Conservation (phyloP, 2,888 invertebrate species). For the Stramonita haemastoma region DNA sequence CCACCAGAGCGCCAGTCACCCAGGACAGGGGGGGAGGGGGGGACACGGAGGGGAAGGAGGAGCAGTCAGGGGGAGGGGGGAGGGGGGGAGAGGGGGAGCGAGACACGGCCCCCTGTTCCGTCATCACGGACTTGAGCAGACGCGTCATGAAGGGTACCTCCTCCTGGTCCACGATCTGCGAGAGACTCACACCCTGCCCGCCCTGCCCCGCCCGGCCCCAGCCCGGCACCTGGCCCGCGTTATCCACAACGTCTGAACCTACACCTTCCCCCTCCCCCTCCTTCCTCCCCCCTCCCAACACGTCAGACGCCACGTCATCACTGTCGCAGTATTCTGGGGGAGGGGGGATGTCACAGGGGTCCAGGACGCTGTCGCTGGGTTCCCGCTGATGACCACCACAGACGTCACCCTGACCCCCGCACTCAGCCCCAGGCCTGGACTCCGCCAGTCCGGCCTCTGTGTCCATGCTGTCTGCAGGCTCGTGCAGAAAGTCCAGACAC, state of each 20-base stretch:
- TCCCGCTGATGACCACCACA: neutral
- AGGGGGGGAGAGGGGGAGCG: neutral
- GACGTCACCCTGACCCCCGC: neutral
- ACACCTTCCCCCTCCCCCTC: neutral
- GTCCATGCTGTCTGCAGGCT: neutral
- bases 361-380: neutral
- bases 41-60: neutral
- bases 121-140: neutral
- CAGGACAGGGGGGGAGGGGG: neutral
- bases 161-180: neutral
- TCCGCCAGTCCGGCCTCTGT: neutral
- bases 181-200: neutral
- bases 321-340: constrained; percentile 11
- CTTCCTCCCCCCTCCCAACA: neutral
- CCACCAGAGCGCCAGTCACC: neutral
- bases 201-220: neutral
- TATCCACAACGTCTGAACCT: neutral
- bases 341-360: constrained; percentile 8
- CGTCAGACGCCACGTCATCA: neutral
- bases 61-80: neutral
- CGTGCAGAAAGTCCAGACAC: constrained; percentile 33
- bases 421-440: neutral
- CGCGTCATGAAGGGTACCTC: constrained; percentile 9
- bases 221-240: neutral
- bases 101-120: neutral